Evolutionary conservation across 2,113 vertebrate species (phyloP).

Genomic region (Rhombomys opimus): DNA sequence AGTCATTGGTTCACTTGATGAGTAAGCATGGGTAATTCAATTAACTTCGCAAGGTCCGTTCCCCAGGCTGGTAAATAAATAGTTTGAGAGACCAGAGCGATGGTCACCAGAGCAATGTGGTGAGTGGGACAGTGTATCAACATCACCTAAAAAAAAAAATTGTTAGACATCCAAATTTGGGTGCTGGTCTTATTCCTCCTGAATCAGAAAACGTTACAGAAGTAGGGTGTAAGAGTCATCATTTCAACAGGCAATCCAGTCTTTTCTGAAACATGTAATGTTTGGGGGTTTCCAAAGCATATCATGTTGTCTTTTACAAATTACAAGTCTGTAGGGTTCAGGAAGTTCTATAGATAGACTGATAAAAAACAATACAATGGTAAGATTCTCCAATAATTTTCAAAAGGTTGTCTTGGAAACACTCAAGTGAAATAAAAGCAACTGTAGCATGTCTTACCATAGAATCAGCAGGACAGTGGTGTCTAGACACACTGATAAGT

Average conservation of each 20-base stretch:
- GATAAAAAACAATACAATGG: background rate
- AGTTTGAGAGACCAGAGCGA: conserved; percentile 2
- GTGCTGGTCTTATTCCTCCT: background rate
- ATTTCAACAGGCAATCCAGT: background rate
- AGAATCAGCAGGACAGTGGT: background rate
- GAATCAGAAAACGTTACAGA: background rate
- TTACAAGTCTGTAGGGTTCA: conserved; percentile 7
- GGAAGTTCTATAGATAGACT: background rate
- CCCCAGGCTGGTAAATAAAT: conserved; percentile 11
- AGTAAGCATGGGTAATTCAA: conserved; percentile 67
- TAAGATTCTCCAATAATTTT: background rate
- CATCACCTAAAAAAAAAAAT: background rate
- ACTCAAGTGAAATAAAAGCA: background rate
- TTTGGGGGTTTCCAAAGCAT: background rate
- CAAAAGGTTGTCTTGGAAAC: background rate
- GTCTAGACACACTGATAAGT: background rate
- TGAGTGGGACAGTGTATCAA: background rate
- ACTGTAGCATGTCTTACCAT: background rate
- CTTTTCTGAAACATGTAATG: background rate
- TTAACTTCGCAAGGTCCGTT: conserved; percentile 19
- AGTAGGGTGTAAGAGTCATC: background rate
- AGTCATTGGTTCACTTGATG: conserved; percentile 41
- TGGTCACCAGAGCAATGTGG: background rate
- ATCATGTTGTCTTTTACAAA: background rate
- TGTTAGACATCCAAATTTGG: background rate